Evolutionary conservation across 2,113 vertebrate genomes (phyloP), one percentile per base, ranked within the genome.

Genomic region (Chaetorhynchus papuensis): DNA sequence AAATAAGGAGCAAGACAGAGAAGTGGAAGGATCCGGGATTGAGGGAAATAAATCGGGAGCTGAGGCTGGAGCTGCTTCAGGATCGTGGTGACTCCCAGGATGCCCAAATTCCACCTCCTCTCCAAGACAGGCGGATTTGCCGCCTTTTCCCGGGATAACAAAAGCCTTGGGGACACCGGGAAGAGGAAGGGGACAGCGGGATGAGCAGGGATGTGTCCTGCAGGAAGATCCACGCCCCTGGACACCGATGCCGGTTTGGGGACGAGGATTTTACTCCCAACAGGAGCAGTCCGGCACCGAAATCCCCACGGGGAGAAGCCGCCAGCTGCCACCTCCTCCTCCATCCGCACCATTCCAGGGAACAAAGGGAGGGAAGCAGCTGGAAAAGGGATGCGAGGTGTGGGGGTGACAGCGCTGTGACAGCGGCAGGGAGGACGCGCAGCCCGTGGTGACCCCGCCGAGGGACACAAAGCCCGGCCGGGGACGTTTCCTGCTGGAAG

Each of bases 311-410:
- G 24, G 2, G 19, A 42, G 28, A 57, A 57, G 41, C 41, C 50
- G 26, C 49, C 61, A 59, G 44, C 54, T 39, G 49, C 52, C 37
- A 16, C 35, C 78, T 12, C 35, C 53, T 15, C 31, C 54, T 16
- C 1, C 35, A 9, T 3, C 35, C 66, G 1, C 11, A 1, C 33
- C 54, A 20, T 0, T 0, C 82, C 19, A 3, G 1, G 57, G 77
- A 83, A 56, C 66, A 66, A 72, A 61, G 50, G 30, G 11, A 61
- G 24, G 14, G 18, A 31, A 76, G 20, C 44, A 18, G 4, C 35
- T 4, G n/a, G 37, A 19, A 14, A 57, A 78, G 76, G 87, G 71
- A 14, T 1, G 23, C 3, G 56, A 0, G 66, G 61, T 0, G 2
- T 12, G 24, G 22, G 24, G 84, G 59, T 13, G 78, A 82, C 57